These are phyloP conservation scores for Panorpa germanica DNA, from an alignment of 2,888 invertebrate species.

Conservation along the genomic window DNA sequence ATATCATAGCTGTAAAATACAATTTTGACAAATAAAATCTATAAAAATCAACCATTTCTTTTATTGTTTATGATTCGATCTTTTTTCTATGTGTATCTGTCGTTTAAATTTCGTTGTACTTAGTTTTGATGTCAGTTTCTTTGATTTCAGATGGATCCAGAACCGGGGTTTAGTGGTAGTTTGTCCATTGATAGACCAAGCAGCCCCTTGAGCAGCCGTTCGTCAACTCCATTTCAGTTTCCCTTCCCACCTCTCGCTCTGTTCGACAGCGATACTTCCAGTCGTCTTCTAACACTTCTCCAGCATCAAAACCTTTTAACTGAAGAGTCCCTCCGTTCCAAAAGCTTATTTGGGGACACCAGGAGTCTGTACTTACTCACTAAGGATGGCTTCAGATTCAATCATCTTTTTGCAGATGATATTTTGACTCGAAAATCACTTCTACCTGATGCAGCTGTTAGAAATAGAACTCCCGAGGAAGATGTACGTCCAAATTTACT, in stretches of 20 bases:
- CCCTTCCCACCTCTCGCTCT: conserved; percentile 30
- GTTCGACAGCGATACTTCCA: conserved; percentile 29
- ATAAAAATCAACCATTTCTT: conserved; percentile 34
- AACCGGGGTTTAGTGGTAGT: conserved; percentile 26
- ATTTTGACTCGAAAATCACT: no score
- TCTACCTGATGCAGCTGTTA: no score
- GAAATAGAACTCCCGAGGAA: no score
- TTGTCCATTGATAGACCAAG: conserved; percentile 19
- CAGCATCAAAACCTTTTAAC: conserved; percentile 28
- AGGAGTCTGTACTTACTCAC: no score
- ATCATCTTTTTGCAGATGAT: no score
- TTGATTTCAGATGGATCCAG: conserved; percentile 19
- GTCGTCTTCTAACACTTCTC: conserved; percentile 31
- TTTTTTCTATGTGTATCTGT: no score
- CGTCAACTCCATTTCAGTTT: conserved; percentile 35
- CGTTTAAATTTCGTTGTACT: no score
- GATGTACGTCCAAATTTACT: conserved; percentile 7
- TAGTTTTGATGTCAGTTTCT: conserved; percentile 1
- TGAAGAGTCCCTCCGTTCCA: conserved; percentile 25
- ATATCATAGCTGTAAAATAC: conserved; percentile 83
- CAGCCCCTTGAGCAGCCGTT: conserved; percentile 25
- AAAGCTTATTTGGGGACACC: no score
- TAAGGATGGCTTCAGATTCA: no score
- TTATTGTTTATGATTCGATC: no score
- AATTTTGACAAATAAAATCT: conserved; percentile 68